These are phyloP conservation scores for Nebria brevicollis DNA, from an alignment of 2,888 invertebrate genomes.

Conservation along the genomic window DNA sequence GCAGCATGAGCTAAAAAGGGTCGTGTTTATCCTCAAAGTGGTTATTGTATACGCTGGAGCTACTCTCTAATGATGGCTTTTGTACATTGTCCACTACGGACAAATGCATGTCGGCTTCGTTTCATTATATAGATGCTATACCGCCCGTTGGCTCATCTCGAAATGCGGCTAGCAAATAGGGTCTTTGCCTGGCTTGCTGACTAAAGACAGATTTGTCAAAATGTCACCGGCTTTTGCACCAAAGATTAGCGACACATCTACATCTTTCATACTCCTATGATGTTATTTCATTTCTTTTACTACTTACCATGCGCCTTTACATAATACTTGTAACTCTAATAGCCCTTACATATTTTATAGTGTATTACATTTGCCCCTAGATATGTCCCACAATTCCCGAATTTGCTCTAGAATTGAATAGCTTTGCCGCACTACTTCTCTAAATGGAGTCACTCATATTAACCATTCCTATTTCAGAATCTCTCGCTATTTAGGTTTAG, in stretches of 20 bases:
- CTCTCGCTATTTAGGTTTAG: too few species aligned
- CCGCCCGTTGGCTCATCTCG: constrained; percentile 24
- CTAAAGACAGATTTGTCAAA: constrained; percentile 46
- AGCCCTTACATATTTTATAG: too few species aligned
- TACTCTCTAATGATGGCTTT: constrained; percentile 22
- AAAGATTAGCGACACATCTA: constrained; percentile 26
- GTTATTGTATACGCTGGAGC: background rate
- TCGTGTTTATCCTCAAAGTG: constrained; percentile 6
- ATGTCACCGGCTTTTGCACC: constrained; percentile 40
- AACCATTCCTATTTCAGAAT: too few species aligned
- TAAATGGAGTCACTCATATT: too few species aligned
- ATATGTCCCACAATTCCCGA: too few species aligned
- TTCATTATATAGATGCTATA: constrained; percentile 22
- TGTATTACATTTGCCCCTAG: too few species aligned
- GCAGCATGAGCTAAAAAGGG: constrained; percentile 8
- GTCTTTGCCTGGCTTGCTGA: constrained; percentile 23
- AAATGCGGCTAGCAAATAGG: constrained; percentile 24
- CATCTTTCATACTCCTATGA: background rate
- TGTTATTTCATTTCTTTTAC: background rate
- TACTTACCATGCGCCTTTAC: too few species aligned
- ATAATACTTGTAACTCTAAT: too few species aligned
- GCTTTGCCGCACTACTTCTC: too few species aligned
- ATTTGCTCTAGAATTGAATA: too few species aligned
- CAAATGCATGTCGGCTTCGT: constrained; percentile 7
- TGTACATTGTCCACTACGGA: constrained; percentile 7